Evolutionary conservation across 2,797 vertebrate genomes (phyloP).

Genomic region (Parambassis ranga): DNA sequence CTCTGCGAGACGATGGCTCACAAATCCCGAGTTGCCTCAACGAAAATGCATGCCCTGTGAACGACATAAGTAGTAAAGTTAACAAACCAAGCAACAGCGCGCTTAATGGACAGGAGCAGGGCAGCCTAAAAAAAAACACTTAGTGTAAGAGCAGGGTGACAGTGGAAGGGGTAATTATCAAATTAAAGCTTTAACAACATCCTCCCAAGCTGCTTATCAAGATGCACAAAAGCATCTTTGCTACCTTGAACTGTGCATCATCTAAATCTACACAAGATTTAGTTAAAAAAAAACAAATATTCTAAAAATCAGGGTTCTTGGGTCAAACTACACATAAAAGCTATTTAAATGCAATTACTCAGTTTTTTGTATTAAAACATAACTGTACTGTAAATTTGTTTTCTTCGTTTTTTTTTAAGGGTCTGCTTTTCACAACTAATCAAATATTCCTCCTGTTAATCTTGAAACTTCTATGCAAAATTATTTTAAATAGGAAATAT

Average conservation of each 20-base stretch:
- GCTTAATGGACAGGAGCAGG: slow-evolving; percentile 51
- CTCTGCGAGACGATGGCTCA: slow-evolving; percentile 90
- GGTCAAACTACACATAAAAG: neutral
- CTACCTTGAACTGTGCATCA: no score
- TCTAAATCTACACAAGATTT: no score
- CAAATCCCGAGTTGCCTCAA: slow-evolving; percentile 98
- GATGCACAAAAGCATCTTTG: slow-evolving; percentile 9
- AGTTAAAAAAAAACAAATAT: neutral
- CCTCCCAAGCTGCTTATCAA: slow-evolving; percentile 33
- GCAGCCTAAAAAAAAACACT: slow-evolving; percentile 35
- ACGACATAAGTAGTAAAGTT: slow-evolving; percentile 68
- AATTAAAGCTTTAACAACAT: slow-evolving; percentile 38
- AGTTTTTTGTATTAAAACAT: slow-evolving; percentile 7
- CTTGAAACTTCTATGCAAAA: no score
- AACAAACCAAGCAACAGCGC: slow-evolving; percentile 65
- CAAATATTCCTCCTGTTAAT: no score
- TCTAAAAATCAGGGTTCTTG: neutral
- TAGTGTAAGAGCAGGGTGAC: slow-evolving; percentile 32
- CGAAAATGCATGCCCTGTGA: slow-evolving; percentile 95
- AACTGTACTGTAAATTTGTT: slow-evolving; percentile 9
- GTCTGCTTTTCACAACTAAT: slow-evolving; percentile 16
- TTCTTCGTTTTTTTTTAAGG: slow-evolving; percentile 26
- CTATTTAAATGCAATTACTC: neutral
- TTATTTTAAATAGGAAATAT: no score
- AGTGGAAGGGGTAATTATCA: slow-evolving; percentile 24